phyloP scores from a whole-genome alignment of 1,140 invertebrate species.

The Lysiphlebus fabarum region DNA sequence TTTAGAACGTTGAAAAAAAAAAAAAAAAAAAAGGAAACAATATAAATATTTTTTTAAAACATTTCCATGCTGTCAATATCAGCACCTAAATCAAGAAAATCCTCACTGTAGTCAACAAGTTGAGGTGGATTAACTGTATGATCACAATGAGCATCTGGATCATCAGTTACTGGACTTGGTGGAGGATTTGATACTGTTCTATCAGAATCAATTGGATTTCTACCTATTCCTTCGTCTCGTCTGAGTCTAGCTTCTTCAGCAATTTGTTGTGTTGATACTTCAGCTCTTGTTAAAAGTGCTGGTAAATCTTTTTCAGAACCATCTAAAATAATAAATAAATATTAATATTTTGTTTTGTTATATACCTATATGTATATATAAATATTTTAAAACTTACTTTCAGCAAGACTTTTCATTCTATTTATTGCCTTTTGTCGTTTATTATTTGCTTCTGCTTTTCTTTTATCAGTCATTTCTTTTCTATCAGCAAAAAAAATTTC shows the following conservation, averaged over 20 bases:
- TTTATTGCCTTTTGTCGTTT: constrained; percentile 65
- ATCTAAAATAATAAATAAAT: constrained; percentile 34
- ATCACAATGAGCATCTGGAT: constrained; percentile 64
- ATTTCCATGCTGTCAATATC: constrained; percentile 70
- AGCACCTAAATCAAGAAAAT: constrained; percentile 67
- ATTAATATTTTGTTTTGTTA: background rate
- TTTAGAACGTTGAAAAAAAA: too few species aligned
- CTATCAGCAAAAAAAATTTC: constrained; percentile 71
- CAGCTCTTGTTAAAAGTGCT: constrained; percentile 58
- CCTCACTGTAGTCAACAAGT: constrained; percentile 58
- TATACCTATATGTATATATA: too few species aligned
- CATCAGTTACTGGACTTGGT: constrained; percentile 72
- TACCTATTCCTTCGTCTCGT: constrained; percentile 53
- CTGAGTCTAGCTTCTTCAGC: constrained; percentile 54
- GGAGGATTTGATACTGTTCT: constrained; percentile 68
- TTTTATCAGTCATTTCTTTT: constrained; percentile 56
- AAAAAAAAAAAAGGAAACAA: constrained; percentile 25
- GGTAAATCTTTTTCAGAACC: constrained; percentile 60
- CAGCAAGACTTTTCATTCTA: constrained; percentile 54
- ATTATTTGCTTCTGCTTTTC: constrained; percentile 56
- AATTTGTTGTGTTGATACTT: constrained; percentile 54
- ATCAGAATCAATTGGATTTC: constrained; percentile 51
- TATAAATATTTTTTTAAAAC: constrained; percentile 55
- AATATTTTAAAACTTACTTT: too few species aligned
- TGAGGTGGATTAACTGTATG: constrained; percentile 45